These are phyloP conservation scores for Drosophila ezoana DNA, from an alignment of 2,888 invertebrate species.

Conservation along the genomic window DNA sequence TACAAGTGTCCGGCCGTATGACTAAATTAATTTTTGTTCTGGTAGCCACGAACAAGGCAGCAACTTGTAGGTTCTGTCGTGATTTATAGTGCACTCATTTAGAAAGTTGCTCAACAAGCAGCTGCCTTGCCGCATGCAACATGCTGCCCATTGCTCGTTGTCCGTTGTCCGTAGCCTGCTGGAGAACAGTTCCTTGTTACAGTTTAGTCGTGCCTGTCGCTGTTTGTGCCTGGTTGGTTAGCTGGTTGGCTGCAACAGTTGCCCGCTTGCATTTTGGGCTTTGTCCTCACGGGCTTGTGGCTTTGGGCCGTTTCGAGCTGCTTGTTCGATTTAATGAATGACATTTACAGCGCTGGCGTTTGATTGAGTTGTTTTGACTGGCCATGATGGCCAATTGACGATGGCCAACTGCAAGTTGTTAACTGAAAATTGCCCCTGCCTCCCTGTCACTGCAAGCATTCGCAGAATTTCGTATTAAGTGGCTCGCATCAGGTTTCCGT, in stretches of 20 bases:
- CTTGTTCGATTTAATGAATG: slow-evolving; percentile 74
- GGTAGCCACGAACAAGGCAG: slow-evolving; percentile 73
- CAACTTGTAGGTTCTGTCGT: slow-evolving; percentile 74
- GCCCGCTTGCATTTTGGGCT: slow-evolving; percentile 42
- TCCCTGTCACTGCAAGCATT: slow-evolving; percentile 4
- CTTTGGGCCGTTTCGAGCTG: slow-evolving; percentile 56
- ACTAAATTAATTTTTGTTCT: slow-evolving; percentile 79
- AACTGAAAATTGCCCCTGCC: slow-evolving; percentile 41
- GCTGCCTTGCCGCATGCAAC: slow-evolving; percentile 52
- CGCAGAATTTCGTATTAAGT: slow-evolving; percentile 42
- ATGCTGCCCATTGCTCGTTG: slow-evolving; percentile 40
- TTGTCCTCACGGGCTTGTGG: slow-evolving; percentile 32
- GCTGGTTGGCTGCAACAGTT: slow-evolving; percentile 36
- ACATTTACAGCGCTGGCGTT: slow-evolving; percentile 68
- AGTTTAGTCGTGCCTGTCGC: slow-evolving; percentile 71
- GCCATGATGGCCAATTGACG: slow-evolving; percentile 65
- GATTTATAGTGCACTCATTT: slow-evolving; percentile 81
- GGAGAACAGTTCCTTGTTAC: slow-evolving; percentile 77
- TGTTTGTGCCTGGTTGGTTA: slow-evolving; percentile 16
- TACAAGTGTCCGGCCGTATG: slow-evolving; percentile 76
- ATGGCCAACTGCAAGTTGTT: slow-evolving; percentile 57
- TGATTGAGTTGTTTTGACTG: slow-evolving; percentile 77
- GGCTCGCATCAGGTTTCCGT: slow-evolving; percentile 18
- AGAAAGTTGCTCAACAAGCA: slow-evolving; percentile 78
- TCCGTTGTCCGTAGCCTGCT: slow-evolving; percentile 17